Conservation (phyloP, 2,113 vertebrate species). For the Echinops telfairi region DNA sequence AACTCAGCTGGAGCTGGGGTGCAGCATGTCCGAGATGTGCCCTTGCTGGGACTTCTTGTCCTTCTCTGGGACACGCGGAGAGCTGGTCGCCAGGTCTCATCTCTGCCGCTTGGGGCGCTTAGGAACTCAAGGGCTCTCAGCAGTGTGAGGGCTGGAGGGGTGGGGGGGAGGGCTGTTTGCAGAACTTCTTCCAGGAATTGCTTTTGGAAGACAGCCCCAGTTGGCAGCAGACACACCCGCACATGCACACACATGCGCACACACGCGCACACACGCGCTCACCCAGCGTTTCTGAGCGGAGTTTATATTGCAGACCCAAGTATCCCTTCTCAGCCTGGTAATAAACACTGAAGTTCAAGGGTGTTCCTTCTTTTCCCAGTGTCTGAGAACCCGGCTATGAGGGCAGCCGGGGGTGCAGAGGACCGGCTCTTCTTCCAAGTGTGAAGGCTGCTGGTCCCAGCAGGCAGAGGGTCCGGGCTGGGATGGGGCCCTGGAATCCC, state of each 20-base stretch:
- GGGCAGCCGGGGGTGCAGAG: not conserved
- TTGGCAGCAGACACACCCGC: not conserved
- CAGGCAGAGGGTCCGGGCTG: not conserved
- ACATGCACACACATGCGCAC: too few relatives aligned
- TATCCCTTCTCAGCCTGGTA: not conserved
- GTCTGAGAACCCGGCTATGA: not conserved
- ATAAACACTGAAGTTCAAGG: slow-evolving; percentile 47
- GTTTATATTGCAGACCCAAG: slow-evolving; percentile 3
- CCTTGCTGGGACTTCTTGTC: not conserved
- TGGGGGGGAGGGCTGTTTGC: not conserved
- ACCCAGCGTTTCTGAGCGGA: not conserved
- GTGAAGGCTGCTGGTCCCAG: not conserved
- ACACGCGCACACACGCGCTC: not conserved
- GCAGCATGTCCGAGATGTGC: not conserved
- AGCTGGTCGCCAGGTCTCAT: not conserved
- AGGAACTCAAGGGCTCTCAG: not conserved
- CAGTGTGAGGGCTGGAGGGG: not conserved
- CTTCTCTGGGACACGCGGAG: not conserved
- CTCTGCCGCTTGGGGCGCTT: not conserved
- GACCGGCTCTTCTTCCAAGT: not conserved
- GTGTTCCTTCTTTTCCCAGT: slow-evolving; percentile 39
- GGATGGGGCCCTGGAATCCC: not conserved
- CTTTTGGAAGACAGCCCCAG: slow-evolving; percentile 19
- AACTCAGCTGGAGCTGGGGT: not conserved
- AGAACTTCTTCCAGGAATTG: slow-evolving; percentile 37